Base-by-base conservation (phyloP, 2,113 vertebrate species). In the Grus americana region DNA sequence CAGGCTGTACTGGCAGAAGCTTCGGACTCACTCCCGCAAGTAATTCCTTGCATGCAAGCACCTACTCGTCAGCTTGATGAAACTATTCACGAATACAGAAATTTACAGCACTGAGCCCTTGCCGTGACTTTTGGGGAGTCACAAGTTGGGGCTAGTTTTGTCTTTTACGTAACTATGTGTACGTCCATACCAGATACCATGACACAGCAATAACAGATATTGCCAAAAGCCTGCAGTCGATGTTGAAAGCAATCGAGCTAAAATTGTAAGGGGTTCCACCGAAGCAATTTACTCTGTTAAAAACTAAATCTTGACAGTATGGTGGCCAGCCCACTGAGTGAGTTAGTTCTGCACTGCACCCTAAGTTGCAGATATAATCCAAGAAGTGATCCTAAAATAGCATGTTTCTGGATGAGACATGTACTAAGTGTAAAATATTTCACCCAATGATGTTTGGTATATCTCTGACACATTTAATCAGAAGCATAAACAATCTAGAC, bases 21-120 rank as follows among this genome's bases (percentile, higher is more conserved):
- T 80, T 57, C 86, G 84, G 62, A 79, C 58, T 85, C 30, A 12
- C 40, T 96, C 86, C 83, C 6, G 4, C 84, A 57, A n/a, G 46
- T 36, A 89, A 72, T 90, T 83, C 54, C 27, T 90, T 34, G 52
- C 22, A 5, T 72, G 79, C 94, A 95, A 95, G 92, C 81, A 93
- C 65, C 58, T 50, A 90, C 94, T 95, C 8, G 73, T 79, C 79
- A 94, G 93, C 59, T 38, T 0, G 0, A 79, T 32, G 34, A 78
- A 90, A 86, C 78, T 92, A 75, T 49, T 85, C 26, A n/a, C 10
- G 32, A 88, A 92, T 6, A 89, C 9, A 93, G 58, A 81, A 49
- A 59, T 87, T 68, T 76, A 54, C 68, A 95, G 82, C 36, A 83
- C 29, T 68, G 74, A 93, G 78, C 67, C 68, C 49, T 74, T 86